Conservation (phyloP, 2,113 vertebrate species). For the Fulmarus glacialis region DNA sequence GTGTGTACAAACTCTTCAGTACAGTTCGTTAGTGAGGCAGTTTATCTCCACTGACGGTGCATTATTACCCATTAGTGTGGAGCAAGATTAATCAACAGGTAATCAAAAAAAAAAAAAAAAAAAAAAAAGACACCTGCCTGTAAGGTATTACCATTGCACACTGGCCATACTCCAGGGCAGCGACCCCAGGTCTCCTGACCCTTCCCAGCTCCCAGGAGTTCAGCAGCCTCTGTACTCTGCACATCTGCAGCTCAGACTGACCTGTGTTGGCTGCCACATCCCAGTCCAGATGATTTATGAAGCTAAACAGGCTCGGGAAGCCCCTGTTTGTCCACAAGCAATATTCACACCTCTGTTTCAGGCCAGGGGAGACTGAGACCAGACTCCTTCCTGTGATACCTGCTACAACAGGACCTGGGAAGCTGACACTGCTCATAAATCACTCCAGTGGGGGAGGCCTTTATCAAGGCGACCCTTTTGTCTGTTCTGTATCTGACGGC, state of each 20-base stretch:
- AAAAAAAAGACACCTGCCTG: background rate
- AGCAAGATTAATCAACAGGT: background rate
- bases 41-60: background rate
- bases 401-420: conserved; percentile 43
- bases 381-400: background rate
- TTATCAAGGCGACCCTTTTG: background rate
- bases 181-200: background rate
- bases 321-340: background rate
- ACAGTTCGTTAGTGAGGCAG: background rate
- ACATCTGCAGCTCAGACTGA: background rate
- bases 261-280: background rate
- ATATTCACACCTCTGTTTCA: conserved; percentile 32
- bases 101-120: background rate
- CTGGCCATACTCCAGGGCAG: fast-evolving
- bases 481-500: background rate
- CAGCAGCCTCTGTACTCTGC: background rate
- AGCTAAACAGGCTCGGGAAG: conserved; percentile 28
- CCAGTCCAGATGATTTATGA: conserved; percentile 28
- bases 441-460: background rate
- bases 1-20: background rate
- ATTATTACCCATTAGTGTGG: background rate
- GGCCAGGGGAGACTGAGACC: conserved; percentile 9
- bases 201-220: background rate
- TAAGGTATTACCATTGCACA: background rate
- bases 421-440: conserved; percentile 36